Evolutionary conservation across 2,888 invertebrate species (phyloP).

Genomic region (Beris chalybata): DNA sequence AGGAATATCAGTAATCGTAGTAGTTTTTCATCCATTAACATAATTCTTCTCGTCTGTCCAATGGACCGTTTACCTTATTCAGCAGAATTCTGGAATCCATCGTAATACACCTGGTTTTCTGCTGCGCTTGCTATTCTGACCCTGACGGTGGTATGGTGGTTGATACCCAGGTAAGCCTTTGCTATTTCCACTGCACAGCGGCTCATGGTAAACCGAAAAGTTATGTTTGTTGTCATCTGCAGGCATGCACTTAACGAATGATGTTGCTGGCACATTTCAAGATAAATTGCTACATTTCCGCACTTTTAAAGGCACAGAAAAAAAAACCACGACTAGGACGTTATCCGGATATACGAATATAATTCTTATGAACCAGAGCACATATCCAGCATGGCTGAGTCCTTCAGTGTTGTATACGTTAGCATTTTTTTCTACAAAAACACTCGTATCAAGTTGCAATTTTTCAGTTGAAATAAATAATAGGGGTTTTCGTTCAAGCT

Average conservation of each 20-base stretch:
- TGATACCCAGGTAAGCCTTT: conserved; percentile 11
- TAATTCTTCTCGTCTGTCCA: conserved; percentile 7
- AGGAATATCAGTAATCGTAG: not conserved
- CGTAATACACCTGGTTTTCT: conserved; percentile 12
- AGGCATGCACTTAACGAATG: conserved; percentile 39
- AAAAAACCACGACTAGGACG: conserved; percentile 1
- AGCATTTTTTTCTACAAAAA: no score
- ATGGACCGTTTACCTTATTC: conserved; percentile 3
- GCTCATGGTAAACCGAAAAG: conserved; percentile 39
- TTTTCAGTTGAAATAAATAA: no score
- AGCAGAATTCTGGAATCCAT: conserved; percentile 7
- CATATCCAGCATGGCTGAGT: no score
- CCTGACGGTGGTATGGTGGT: not conserved
- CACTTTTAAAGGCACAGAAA: conserved; percentile 22
- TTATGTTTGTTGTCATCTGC: conserved; percentile 41
- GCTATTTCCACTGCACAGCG: conserved; percentile 2
- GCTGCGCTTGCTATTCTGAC: conserved; percentile 5
- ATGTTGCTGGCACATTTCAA: conserved; percentile 40
- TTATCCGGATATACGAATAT: conserved; percentile 11
- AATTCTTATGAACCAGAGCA: no score
- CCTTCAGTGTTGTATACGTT: no score
- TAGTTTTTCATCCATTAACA: conserved; percentile 19
- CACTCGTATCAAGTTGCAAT: no score
- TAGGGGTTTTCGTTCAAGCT: no score
- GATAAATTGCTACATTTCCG: conserved; percentile 41